Conservation (phyloP, 1,140 invertebrate genomes). For the Trichoplusia ni region DNA sequence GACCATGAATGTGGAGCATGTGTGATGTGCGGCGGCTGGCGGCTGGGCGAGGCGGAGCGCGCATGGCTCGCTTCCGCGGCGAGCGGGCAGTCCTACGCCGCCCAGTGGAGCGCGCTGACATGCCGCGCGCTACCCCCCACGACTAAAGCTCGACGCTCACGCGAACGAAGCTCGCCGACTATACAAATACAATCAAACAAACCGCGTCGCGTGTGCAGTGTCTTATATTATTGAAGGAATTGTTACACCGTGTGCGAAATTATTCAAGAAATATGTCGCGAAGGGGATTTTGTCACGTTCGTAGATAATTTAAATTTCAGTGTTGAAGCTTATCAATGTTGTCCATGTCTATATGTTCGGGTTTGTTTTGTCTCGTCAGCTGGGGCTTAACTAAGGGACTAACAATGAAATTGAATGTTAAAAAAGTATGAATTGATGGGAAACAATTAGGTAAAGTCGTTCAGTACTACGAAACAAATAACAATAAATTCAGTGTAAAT, state of each 20-base stretch:
- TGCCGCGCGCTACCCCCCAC: constrained; percentile 45
- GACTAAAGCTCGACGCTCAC: constrained; percentile 40
- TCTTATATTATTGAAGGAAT: constrained; percentile 25
- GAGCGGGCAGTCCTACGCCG: constrained; percentile 60
- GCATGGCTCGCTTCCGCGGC: constrained; percentile 56
- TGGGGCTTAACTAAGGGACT: constrained; percentile 45
- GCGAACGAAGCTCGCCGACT: constrained; percentile 35
- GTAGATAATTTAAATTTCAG: constrained; percentile 67
- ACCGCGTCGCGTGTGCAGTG: constrained; percentile 48
- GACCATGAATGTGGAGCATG: constrained; percentile 63
- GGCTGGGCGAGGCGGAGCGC: constrained; percentile 45
- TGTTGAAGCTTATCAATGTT: constrained; percentile 67
- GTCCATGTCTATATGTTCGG: constrained; percentile 55
- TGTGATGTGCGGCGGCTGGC: constrained; percentile 19
- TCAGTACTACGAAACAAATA: not conserved
- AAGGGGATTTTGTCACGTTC: constrained; percentile 65
- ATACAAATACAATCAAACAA: constrained; percentile 22
- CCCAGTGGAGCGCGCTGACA: constrained; percentile 60
- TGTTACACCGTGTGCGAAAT: constrained; percentile 41
- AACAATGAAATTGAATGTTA: constrained; percentile 21
- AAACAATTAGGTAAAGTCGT: constrained; percentile 15
- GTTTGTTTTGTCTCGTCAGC: constrained; percentile 38
- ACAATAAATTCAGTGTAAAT: constrained; percentile 5
- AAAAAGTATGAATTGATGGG: constrained; percentile 7
- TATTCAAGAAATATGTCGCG: constrained; percentile 59